Conservation (phyloP, 2,113 vertebrate genomes). For the Sporophila hypoxantha region DNA sequence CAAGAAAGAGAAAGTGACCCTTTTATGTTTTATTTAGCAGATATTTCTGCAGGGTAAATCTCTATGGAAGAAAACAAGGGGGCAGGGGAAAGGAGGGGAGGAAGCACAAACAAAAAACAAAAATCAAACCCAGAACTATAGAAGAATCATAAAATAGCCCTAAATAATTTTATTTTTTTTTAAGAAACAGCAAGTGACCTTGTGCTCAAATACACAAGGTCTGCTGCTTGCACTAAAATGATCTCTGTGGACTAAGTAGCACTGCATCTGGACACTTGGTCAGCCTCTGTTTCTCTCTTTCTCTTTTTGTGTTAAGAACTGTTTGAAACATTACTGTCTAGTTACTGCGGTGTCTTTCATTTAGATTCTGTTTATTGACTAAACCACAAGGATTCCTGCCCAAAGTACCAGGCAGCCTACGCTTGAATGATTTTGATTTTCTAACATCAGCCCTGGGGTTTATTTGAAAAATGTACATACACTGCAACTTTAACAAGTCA, state of each 20-base stretch:
- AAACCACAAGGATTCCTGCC: constrained; percentile 73
- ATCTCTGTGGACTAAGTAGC: constrained; percentile 27
- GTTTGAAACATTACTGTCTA: constrained; percentile 69
- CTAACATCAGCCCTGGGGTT: constrained; percentile 72
- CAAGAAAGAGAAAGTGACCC: not conserved
- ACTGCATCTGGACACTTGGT: constrained; percentile 40
- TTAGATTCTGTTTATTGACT: constrained; percentile 74
- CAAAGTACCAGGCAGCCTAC: constrained; percentile 69
- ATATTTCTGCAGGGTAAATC: not conserved
- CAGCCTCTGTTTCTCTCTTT: not conserved
- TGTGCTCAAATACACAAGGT: constrained; percentile 8
- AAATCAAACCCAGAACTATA: not conserved
- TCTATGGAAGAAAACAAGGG: not conserved
- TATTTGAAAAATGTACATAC: constrained; percentile 74
- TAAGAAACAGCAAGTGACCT: constrained; percentile 3
- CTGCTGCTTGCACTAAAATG: not conserved
- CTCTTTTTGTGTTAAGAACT: constrained; percentile 51
- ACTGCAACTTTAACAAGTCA: constrained; percentile 72
- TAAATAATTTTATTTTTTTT: not conserved
- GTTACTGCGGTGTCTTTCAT: constrained; percentile 74
- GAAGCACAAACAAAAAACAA: not conserved
- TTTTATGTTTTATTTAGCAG: not conserved
- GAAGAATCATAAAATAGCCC: not conserved
- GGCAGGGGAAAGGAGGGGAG: not conserved
- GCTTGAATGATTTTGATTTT: constrained; percentile 76